Conservation (phyloP, 2,888 invertebrate genomes). For the Drosophila emarginata region DNA sequence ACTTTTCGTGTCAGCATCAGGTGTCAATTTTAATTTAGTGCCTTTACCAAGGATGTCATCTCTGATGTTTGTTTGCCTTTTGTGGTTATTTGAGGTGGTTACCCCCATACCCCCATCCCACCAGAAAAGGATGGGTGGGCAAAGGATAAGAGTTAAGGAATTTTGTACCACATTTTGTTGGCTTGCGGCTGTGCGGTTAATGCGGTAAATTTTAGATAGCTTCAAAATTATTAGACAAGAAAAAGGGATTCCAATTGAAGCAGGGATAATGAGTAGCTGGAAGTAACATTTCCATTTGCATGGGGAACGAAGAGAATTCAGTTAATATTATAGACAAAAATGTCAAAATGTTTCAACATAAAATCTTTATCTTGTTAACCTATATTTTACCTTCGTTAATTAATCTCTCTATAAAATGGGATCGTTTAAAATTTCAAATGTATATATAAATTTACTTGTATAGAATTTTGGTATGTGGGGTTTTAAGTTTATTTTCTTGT, state of each 20-base stretch:
- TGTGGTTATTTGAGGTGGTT: conserved; percentile 10
- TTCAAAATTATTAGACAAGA: not conserved
- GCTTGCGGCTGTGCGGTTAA: conserved; percentile 40
- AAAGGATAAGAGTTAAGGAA: conserved; percentile 3
- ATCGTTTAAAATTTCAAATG: too few species aligned
- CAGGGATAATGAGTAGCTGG: not conserved
- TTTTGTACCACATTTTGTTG: conserved; percentile 47
- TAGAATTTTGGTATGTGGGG: too few species aligned
- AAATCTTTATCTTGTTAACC: not conserved
- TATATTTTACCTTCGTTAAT: not conserved
- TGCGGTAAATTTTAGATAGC: conserved; percentile 29
- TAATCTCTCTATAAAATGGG: too few species aligned
- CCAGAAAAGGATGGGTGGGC: not conserved
- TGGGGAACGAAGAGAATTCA: not conserved
- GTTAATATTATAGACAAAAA: not conserved
- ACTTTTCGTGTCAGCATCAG: conserved; percentile 58
- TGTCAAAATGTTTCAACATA: not conserved
- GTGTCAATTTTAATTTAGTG: conserved; percentile 75
- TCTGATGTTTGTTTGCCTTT: conserved; percentile 31
- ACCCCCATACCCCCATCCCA: not conserved
- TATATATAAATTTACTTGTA: too few species aligned
- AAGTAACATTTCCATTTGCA: not conserved
- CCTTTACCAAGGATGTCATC: conserved; percentile 39
- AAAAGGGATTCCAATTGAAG: not conserved
- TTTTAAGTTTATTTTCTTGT: too few species aligned